Conservation (phyloP, 2,888 invertebrate genomes). For the Hirudinaria manillensis region DNA sequence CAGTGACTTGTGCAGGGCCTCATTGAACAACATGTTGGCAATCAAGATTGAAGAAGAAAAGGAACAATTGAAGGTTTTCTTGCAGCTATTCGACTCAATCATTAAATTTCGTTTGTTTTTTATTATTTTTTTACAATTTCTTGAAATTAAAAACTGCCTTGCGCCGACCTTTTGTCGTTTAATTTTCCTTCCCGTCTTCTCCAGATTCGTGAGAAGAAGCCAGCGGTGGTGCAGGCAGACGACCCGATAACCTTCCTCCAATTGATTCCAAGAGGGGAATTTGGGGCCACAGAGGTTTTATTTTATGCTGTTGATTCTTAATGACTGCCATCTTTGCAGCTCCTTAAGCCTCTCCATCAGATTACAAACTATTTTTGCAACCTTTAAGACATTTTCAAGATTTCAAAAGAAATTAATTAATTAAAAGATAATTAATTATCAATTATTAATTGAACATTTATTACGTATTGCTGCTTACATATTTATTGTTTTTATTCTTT, state of each 20-base stretch:
- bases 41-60: constrained; percentile 71
- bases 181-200: neutral
- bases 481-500: too few species aligned
- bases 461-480: too few species aligned
- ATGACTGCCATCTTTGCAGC: too few species aligned
- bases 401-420: too few species aligned
- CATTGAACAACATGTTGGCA: constrained; percentile 74
- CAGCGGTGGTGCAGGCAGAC: constrained; percentile 69
- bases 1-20: constrained; percentile 67
- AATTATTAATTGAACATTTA: too few species aligned
- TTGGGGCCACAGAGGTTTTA: constrained; percentile 62
- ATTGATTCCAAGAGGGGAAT: constrained; percentile 60
- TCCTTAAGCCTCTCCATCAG: too few species aligned
- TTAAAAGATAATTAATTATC: too few species aligned
- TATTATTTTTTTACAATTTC: neutral
- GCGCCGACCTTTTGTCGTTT: neutral
- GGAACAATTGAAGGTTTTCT: constrained; percentile 56
- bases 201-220: constrained; percentile 63
- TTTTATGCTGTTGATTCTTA: too few species aligned
- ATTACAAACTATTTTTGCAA: too few species aligned
- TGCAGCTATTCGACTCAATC: neutral
- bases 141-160: neutral
- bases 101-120: neutral
- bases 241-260: constrained; percentile 79
- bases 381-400: too few species aligned